Percentiles rank a stretch among this genome's conserved stretches.
Conservation (phyloP, 2,888 invertebrate genomes). For the Boloria selene region DNA sequence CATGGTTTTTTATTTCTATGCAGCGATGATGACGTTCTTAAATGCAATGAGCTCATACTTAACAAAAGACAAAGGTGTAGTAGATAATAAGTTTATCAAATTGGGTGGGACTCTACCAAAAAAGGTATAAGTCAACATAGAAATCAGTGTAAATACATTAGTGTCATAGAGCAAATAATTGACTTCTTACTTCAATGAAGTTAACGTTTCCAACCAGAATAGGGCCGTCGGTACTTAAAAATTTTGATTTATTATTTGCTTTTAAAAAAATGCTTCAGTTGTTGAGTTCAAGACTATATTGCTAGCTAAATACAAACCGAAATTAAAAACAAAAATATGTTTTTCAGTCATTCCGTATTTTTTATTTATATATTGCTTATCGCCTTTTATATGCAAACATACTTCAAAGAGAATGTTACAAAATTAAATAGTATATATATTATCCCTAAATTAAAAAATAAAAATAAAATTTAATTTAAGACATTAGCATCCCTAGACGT, state of each 20-base stretch:
- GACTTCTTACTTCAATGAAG: conserved; percentile 41
- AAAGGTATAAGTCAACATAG: conserved; percentile 67
- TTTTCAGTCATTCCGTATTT: too few species aligned
- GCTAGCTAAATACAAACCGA: too few species aligned
- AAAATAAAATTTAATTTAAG: background rate
- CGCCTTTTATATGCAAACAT: too few species aligned
- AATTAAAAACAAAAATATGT: too few species aligned
- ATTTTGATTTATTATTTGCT: too few species aligned
- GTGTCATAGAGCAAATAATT: conserved; percentile 42
- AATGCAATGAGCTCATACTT: conserved; percentile 61
- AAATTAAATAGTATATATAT: too few species aligned
- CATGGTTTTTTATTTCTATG: conserved; percentile 43
- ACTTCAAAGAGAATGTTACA: too few species aligned
- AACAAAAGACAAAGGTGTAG: conserved; percentile 55
- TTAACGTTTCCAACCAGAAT: conserved; percentile 27
- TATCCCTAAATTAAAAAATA: too few species aligned
- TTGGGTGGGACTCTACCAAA: conserved; percentile 66
- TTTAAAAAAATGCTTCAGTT: too few species aligned
- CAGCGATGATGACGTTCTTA: conserved; percentile 47
- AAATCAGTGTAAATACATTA: conserved; percentile 69
- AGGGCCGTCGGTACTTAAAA: conserved; percentile 23
- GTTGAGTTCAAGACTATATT: too few species aligned
- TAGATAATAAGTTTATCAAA: conserved; percentile 59
- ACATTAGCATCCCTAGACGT: conserved; percentile 20
- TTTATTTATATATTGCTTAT: too few species aligned